Evolutionary conservation across 1,140 invertebrate species (phyloP).

Genomic region (Metopolophium dirhodum): DNA sequence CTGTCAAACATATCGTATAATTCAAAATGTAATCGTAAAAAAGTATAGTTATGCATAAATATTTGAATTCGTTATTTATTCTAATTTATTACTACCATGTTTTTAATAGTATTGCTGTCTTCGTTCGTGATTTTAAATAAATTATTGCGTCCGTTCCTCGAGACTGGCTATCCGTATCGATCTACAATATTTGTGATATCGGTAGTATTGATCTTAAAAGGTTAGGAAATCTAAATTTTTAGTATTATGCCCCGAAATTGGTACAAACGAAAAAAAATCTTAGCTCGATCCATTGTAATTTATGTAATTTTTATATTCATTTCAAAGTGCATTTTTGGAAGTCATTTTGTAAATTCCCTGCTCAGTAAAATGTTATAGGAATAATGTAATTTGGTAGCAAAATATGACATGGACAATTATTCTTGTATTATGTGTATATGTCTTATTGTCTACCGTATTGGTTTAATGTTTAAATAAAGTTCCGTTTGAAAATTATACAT

Average conservation of each 20-base stretch:
- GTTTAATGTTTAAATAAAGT: not conserved
- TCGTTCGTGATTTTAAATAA: not conserved
- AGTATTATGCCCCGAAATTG: not conserved
- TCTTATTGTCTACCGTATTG: not conserved
- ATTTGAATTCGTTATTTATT: constrained; percentile 1
- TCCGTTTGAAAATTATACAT: no score
- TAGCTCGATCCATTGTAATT: not conserved
- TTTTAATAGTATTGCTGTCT: not conserved
- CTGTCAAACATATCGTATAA: not conserved
- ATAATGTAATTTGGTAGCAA: not conserved
- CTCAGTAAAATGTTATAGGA: not conserved
- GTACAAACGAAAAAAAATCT: not conserved
- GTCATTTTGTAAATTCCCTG: not conserved
- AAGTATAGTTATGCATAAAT: not conserved
- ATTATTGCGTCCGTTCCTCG: not conserved
- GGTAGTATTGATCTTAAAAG: not conserved
- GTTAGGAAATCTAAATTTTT: not conserved
- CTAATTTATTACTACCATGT: not conserved
- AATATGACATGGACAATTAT: not conserved
- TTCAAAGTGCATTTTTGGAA: not conserved
- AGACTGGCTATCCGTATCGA: not conserved
- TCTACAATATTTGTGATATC: not conserved
- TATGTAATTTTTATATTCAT: not conserved
- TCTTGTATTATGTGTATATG: not conserved
- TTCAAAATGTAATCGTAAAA: not conserved